Evolutionary conservation across 2,797 vertebrate species (phyloP).

Genomic region (Taeniopygia guttata): DNA sequence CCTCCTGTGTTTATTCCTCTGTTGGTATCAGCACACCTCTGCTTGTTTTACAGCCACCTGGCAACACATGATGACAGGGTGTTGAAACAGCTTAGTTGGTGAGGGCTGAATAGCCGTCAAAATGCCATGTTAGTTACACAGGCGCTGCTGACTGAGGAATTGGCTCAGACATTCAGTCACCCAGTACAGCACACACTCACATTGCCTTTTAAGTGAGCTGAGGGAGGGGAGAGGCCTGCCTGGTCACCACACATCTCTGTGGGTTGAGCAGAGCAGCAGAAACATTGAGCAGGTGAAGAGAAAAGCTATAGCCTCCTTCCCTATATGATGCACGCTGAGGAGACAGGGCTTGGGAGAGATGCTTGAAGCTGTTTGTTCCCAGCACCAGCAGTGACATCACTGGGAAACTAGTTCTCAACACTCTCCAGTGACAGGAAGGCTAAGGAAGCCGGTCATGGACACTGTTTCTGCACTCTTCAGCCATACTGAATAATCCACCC

Average conservation of each 20-base stretch:
- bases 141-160: constrained; percentile 57
- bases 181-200: background rate
- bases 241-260: background rate
- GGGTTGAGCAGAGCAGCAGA: background rate
- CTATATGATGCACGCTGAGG: background rate
- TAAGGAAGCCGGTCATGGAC: background rate
- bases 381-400: background rate
- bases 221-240: background rate
- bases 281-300: background rate
- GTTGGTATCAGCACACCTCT: constrained; percentile 33
- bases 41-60: constrained; percentile 64
- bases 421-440: background rate
- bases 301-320: background rate
- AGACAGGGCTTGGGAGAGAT: background rate
- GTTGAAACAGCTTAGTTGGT: constrained; percentile 50
- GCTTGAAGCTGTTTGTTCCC: background rate
- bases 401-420: background rate
- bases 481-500: background rate
- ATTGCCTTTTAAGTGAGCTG: background rate
- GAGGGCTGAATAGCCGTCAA: constrained; percentile 44
- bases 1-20: background rate
- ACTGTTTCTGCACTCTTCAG: background rate
- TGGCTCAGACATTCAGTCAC: constrained; percentile 57
- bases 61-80: constrained; percentile 44
- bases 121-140: constrained; percentile 49